A percentile compares a stretch with the other conserved stretches of the same genome.
phyloP scores from a whole-genome alignment of 2,888 invertebrate genomes.

The Resseliella maxima region DNA sequence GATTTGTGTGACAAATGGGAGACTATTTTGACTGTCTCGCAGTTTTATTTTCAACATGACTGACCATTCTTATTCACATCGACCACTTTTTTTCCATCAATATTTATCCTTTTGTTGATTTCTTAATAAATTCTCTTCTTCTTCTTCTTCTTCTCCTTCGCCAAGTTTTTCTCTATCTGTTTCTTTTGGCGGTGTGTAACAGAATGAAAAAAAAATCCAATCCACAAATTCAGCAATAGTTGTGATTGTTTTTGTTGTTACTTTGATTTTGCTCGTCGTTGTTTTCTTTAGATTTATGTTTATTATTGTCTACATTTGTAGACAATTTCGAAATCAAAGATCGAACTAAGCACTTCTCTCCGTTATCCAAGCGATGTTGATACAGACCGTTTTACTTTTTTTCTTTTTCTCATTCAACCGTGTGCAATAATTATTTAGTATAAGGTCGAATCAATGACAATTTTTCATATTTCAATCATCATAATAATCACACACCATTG shows the following conservation, averaged over 20 bases:
- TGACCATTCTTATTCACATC: not conserved
- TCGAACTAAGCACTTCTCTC: constrained; percentile 16
- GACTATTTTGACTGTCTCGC: not conserved
- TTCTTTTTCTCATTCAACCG: not conserved
- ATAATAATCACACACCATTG: not conserved
- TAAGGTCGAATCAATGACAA: not conserved
- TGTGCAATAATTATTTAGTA: not conserved
- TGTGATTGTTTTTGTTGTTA: not conserved
- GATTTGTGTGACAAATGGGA: constrained; percentile 23
- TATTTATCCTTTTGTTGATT: not conserved
- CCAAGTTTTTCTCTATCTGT: not conserved
- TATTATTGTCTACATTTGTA: not conserved
- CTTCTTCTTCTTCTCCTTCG: not conserved
- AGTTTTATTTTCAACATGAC: constrained; percentile 11
- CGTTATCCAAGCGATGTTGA: not conserved
- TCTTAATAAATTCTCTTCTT: not conserved
- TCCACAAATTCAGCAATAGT: not conserved
- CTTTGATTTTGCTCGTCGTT: not conserved
- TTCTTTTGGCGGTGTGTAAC: not conserved
- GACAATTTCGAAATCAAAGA: not conserved
- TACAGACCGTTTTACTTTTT: too few species aligned
- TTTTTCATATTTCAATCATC: not conserved
- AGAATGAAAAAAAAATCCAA: not conserved
- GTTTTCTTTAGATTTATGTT: not conserved
- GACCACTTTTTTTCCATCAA: not conserved